Conservation (phyloP, 2,888 invertebrate genomes). For the Clivina fossor region DNA sequence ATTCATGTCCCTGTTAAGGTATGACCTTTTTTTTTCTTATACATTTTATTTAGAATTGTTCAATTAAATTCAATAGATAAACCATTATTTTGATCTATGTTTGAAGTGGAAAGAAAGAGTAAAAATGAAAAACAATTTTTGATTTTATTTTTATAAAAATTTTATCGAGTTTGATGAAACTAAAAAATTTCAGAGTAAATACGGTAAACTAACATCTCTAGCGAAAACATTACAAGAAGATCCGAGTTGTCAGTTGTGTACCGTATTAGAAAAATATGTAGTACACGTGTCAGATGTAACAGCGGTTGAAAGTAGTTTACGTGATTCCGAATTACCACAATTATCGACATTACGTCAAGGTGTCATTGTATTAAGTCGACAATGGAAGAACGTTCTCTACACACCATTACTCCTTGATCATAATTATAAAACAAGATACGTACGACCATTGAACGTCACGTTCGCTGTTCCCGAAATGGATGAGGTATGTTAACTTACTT, state of each 20-base stretch:
- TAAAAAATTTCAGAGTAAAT: slow-evolving; percentile 87
- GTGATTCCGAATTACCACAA: slow-evolving; percentile 81
- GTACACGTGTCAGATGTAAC: slow-evolving; percentile 69
- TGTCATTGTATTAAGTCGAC: slow-evolving; percentile 91
- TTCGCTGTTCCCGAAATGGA: slow-evolving; percentile 83
- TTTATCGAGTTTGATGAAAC: too few species aligned
- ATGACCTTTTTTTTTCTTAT: slow-evolving; percentile 31
- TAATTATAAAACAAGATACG: slow-evolving; percentile 81
- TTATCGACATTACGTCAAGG: slow-evolving; percentile 90
- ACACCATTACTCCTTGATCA: slow-evolving; percentile 88
- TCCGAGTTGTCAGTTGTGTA: slow-evolving; percentile 91
- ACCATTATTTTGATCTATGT: neutral
- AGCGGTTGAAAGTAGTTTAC: slow-evolving; percentile 80
- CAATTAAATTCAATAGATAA: slow-evolving; percentile 1
- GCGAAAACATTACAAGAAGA: slow-evolving; percentile 92
- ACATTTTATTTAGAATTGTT: neutral
- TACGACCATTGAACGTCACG: slow-evolving; percentile 83
- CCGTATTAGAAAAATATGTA: slow-evolving; percentile 82
- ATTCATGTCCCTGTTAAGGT: slow-evolving; percentile 81
- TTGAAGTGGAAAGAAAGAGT: too few species aligned
- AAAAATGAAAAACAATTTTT: too few species aligned
- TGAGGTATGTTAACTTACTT: slow-evolving; percentile 71
- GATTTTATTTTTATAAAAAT: too few species aligned
- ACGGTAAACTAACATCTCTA: slow-evolving; percentile 82
- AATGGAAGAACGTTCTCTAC: slow-evolving; percentile 96